A percentile compares a stretch with the other conserved stretches of the same genome.
phyloP scores from a whole-genome alignment of 2,888 invertebrate genomes.

The Dimorphilus gyrociliatus region DNA sequence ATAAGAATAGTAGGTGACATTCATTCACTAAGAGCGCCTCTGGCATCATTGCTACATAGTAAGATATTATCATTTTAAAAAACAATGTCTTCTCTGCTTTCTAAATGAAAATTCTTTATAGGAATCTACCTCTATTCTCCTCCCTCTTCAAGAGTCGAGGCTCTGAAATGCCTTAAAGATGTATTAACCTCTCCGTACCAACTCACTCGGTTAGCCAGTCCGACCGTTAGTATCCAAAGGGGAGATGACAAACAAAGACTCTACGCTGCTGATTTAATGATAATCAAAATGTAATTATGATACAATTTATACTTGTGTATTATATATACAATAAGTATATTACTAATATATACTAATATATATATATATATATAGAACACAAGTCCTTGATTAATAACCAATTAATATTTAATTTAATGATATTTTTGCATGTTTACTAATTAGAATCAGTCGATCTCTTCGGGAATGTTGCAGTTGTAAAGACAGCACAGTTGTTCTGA shows the following conservation, averaged over 20 bases:
- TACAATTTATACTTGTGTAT: too few relatives aligned
- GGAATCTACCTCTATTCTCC: constrained; percentile 76
- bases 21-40: constrained; percentile 59
- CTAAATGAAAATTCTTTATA: too few relatives aligned
- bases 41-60: constrained; percentile 80
- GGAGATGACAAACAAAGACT: too few relatives aligned
- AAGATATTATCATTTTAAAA: too few relatives aligned
- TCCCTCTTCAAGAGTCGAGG: constrained; percentile 64
- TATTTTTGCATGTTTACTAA: constrained; percentile 2
- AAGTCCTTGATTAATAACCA: background rate
- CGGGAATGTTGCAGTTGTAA: constrained; percentile 74
- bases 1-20: constrained; percentile 73
- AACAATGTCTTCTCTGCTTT: too few relatives aligned
- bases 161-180: constrained; percentile 64
- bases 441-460: constrained; percentile 79
- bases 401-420: background rate
- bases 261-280: too few relatives aligned
- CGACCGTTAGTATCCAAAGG: too few relatives aligned
- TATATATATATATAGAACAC: too few relatives aligned
- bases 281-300: too few relatives aligned
- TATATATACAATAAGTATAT: too few relatives aligned
- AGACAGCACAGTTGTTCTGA: constrained; percentile 43
- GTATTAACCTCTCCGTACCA: constrained; percentile 30
- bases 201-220: too few relatives aligned
- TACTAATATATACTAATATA: too few relatives aligned